phyloP scores from a whole-genome alignment of 2,888 invertebrate species.

The Galeopsomyia nigrocyanea region DNA sequence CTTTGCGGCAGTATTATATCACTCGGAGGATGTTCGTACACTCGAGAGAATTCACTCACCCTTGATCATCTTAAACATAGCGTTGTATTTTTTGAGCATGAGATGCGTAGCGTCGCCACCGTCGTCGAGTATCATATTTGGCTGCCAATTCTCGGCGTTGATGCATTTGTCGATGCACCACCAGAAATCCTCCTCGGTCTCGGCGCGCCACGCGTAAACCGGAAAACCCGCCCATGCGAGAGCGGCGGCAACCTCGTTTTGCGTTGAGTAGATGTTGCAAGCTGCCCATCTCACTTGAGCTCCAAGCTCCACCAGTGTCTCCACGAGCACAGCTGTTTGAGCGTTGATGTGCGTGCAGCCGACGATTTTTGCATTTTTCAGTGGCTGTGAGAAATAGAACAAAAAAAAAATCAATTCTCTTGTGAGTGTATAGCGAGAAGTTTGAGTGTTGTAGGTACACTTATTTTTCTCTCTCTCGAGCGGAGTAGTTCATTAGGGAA shows the following conservation, averaged over 20 bases:
- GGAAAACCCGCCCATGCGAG: conserved; percentile 91
- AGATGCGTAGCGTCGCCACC: conserved; percentile 97
- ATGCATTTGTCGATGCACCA: conserved; percentile 99
- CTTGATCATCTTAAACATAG: conserved; percentile 93
- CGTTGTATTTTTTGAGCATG: conserved; percentile 95
- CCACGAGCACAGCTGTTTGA: conserved; percentile 95
- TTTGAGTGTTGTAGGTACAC: too few relatives aligned
- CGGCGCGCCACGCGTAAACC: conserved; percentile 97
- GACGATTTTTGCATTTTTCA: conserved; percentile 95
- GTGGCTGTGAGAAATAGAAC: too few relatives aligned
- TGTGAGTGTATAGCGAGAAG: too few relatives aligned
- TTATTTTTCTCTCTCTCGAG: too few relatives aligned
- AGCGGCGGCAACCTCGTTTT: conserved; percentile 98
- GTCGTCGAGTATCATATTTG: conserved; percentile 98
- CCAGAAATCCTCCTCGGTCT: conserved; percentile 99
- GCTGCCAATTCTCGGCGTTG: conserved; percentile 93
- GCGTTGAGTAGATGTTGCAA: conserved; percentile 98
- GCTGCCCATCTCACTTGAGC: conserved; percentile 97
- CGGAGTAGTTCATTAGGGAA: too few relatives aligned
- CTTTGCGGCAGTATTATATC: too few relatives aligned
- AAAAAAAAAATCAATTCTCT: too few relatives aligned
- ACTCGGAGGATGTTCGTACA: too few relatives aligned
- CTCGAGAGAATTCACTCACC: conserved; percentile 66
- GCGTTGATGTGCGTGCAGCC: conserved; percentile 99
- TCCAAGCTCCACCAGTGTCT: conserved; percentile 89